phyloP scores from a whole-genome alignment of 2,888 invertebrate species.

The Chymomyza procnemis region DNA sequence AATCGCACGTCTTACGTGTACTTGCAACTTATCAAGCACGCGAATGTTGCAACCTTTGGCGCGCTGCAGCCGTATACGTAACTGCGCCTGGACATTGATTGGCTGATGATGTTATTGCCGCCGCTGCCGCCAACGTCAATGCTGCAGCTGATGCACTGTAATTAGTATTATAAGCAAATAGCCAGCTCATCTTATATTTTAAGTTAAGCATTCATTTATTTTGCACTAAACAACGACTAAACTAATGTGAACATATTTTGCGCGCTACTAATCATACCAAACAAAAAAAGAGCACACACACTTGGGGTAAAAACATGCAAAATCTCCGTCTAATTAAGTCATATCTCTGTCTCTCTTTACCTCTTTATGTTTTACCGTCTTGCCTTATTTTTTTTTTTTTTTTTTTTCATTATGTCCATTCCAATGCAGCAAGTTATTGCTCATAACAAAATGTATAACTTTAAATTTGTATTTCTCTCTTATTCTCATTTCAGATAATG shows the following conservation, averaged over 20 bases:
- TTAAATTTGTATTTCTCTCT: conserved; percentile 71
- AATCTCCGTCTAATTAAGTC: conserved; percentile 22
- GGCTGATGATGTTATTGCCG: conserved; percentile 5
- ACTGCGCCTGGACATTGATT: neutral
- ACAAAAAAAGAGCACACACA: conserved; percentile 2
- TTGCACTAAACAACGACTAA: conserved; percentile 29
- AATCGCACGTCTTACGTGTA: no score
- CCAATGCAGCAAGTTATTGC: conserved; percentile 19
- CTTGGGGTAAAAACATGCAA: neutral
- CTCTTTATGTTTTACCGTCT: conserved; percentile 20
- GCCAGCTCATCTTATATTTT: neutral
- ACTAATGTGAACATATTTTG: conserved; percentile 33
- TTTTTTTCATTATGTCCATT: conserved; percentile 16
- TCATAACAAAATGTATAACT: conserved; percentile 63
- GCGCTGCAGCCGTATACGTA: conserved; percentile 25
- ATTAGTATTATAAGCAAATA: neutral
- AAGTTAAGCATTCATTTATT: neutral
- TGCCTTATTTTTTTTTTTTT: conserved; percentile 9
- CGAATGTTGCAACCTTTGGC: conserved; percentile 10
- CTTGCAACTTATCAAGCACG: neutral
- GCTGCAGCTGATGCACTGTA: conserved; percentile 44
- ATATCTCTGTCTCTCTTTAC: conserved; percentile 31
- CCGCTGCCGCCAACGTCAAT: conserved; percentile 22
- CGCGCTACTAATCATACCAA: conserved; percentile 58
- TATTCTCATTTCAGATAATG: conserved; percentile 77